phyloP scores from a whole-genome alignment of 2,888 invertebrate species.

The Harpagoxenus sublaevis region DNA sequence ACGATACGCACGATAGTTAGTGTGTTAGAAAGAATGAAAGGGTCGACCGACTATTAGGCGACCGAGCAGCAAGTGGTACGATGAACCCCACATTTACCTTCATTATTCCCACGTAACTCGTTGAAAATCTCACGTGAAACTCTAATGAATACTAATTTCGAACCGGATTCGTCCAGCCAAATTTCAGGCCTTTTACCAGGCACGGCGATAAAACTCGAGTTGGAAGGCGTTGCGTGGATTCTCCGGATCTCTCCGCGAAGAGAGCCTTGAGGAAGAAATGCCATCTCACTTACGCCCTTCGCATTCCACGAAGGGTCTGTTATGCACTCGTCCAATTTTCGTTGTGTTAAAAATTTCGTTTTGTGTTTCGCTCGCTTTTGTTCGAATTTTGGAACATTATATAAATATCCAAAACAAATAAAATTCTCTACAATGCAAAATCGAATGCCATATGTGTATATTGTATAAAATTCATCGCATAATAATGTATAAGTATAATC shows the following conservation, averaged over 20 bases:
- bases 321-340: slow-evolving; percentile 3
- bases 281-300: slow-evolving; percentile 38
- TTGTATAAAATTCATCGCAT: background rate
- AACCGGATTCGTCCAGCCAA: slow-evolving; percentile 65
- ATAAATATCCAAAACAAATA: background rate
- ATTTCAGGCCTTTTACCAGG: slow-evolving; percentile 63
- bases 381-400: background rate
- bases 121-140: slow-evolving; percentile 82
- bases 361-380: background rate
- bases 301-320: slow-evolving; percentile 8
- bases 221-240: slow-evolving; percentile 49
- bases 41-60: slow-evolving; percentile 63
- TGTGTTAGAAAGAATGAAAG: slow-evolving; percentile 56
- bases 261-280: slow-evolving; percentile 21
- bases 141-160: slow-evolving; percentile 82
- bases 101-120: slow-evolving; percentile 85
- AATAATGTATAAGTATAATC: background rate
- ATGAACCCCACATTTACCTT: slow-evolving; percentile 83
- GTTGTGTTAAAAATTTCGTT: slow-evolving; percentile 10
- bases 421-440: background rate
- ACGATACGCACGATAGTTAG: slow-evolving; percentile 46
- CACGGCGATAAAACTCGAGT: slow-evolving; percentile 44
- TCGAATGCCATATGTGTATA: background rate
- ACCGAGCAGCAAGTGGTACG: slow-evolving; percentile 69
- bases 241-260: slow-evolving; percentile 16